Conservation (phyloP, 2,113 vertebrate species). For the Melanostigma gelatinosum region DNA sequence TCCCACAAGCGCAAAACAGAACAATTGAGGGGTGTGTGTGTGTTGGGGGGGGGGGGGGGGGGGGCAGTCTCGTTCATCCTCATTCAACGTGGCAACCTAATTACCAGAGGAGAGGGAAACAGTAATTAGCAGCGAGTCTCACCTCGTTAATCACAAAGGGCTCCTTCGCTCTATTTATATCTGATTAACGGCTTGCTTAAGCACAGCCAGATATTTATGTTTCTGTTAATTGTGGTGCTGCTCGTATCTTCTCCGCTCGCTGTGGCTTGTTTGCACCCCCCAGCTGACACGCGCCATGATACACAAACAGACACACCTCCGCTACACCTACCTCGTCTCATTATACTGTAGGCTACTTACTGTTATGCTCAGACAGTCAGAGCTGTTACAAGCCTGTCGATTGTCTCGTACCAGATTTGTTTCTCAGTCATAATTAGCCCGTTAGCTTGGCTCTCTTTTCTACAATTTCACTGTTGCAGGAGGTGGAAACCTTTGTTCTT, state of each 20-base stretch:
- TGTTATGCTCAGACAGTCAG: constrained; percentile 66
- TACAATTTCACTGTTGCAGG: constrained; percentile 1
- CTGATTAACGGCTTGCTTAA: constrained; percentile 97
- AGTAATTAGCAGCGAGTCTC: constrained; percentile 98
- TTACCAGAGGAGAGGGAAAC: constrained; percentile 97
- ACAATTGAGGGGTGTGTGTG: constrained; percentile 37
- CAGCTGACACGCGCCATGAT: constrained; percentile 36
- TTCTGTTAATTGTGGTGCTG: constrained; percentile 95
- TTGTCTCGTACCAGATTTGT: constrained; percentile 47
- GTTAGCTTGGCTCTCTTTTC: constrained; percentile 35
- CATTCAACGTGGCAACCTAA: constrained; percentile 96
- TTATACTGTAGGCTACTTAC: constrained; percentile 38
- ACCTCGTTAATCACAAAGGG: constrained; percentile 99
- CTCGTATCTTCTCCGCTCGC: constrained; percentile 82
- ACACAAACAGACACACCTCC: constrained; percentile 27
- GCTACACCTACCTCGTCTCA: constrained; percentile 62
- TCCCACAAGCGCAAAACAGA: background rate
- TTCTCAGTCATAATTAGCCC: constrained; percentile 47
- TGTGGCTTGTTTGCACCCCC: constrained; percentile 82
- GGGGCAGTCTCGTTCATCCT: constrained; percentile 89
- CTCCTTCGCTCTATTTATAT: constrained; percentile 98
- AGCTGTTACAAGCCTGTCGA: constrained; percentile 56
- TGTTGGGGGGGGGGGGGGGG: constrained; percentile 53
- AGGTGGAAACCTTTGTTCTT: background rate
- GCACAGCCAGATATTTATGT: constrained; percentile 92